Evolutionary conservation across 1,140 invertebrate genomes (phyloP).

Genomic region (Coelopa frigida): DNA sequence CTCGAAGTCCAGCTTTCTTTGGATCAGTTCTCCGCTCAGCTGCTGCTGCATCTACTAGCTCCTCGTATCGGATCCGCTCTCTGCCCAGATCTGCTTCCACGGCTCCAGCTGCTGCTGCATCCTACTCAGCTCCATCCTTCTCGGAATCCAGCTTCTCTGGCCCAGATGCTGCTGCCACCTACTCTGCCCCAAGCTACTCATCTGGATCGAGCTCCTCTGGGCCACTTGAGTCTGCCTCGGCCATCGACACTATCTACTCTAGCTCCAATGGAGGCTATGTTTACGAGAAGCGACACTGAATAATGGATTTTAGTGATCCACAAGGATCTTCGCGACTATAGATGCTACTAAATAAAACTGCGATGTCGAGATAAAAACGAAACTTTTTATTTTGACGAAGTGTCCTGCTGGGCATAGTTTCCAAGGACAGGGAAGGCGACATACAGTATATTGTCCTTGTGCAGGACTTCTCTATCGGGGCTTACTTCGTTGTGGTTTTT

Average conservation of each 20-base stretch:
- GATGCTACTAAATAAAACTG: background rate
- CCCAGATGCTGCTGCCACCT: background rate
- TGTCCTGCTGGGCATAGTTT: background rate
- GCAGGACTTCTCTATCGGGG: constrained; percentile 13
- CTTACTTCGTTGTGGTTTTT: constrained; percentile 11
- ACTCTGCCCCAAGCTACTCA: constrained; percentile 1
- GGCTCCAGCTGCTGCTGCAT: background rate
- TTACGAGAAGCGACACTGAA: constrained; percentile 18
- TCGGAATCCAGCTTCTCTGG: constrained; percentile 13
- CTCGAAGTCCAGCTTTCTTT: too few species aligned
- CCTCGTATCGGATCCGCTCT: too few species aligned
- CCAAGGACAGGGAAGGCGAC: constrained; percentile 16
- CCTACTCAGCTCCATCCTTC: constrained; percentile 5
- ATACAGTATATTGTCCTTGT: constrained; percentile 29
- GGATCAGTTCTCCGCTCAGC: too few species aligned
- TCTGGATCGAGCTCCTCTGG: background rate
- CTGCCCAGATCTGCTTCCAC: background rate
- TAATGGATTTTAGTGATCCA: too few species aligned
- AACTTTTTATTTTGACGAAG: constrained; percentile 14
- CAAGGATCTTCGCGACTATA: too few species aligned
- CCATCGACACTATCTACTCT: constrained; percentile 24
- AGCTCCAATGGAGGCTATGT: constrained; percentile 35
- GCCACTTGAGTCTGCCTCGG: constrained; percentile 1
- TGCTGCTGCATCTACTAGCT: background rate
- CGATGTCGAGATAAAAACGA: constrained; percentile 7